Evolutionary conservation across 2,113 vertebrate genomes (phyloP).

Genomic region (Nothoprocta pentlandii): DNA sequence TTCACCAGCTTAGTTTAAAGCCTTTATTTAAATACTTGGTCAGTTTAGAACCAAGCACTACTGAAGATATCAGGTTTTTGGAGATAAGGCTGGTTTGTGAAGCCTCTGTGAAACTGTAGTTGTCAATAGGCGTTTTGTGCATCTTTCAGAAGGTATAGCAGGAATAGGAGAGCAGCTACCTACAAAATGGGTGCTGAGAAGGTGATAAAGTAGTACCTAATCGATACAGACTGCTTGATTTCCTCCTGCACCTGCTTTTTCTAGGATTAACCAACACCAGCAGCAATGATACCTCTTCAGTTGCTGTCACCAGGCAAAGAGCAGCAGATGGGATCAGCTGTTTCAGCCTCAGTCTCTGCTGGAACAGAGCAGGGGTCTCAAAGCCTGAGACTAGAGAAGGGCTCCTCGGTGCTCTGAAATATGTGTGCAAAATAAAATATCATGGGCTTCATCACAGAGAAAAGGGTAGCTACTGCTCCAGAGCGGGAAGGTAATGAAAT

Average conservation of each 20-base stretch:
- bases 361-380: slow-evolving; percentile 40
- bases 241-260: slow-evolving; percentile 24
- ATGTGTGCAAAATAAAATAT: not conserved
- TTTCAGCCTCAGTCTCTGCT: slow-evolving; percentile 36
- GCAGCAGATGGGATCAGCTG: not conserved
- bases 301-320: slow-evolving; percentile 24
- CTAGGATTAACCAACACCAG: slow-evolving; percentile 29
- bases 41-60: not conserved
- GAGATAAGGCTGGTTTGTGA: not conserved
- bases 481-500: slow-evolving; percentile 69
- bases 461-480: not conserved
- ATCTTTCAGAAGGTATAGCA: not conserved
- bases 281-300: slow-evolving; percentile 18
- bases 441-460: not conserved
- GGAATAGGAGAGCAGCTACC: not conserved
- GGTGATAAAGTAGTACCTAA: not conserved
- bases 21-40: not conserved
- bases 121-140: not conserved
- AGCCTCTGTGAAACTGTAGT: not conserved
- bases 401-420: slow-evolving; percentile 20
- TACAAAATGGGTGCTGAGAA: not conserved
- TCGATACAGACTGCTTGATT: not conserved
- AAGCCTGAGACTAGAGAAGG: slow-evolving; percentile 36
- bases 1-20: not conserved
- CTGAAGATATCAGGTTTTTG: not conserved